Percentiles rank a stretch among this genome's conserved stretches.
phyloP scores from a whole-genome alignment of 1,140 invertebrate genomes.

The Phymastichus coffea region DNA sequence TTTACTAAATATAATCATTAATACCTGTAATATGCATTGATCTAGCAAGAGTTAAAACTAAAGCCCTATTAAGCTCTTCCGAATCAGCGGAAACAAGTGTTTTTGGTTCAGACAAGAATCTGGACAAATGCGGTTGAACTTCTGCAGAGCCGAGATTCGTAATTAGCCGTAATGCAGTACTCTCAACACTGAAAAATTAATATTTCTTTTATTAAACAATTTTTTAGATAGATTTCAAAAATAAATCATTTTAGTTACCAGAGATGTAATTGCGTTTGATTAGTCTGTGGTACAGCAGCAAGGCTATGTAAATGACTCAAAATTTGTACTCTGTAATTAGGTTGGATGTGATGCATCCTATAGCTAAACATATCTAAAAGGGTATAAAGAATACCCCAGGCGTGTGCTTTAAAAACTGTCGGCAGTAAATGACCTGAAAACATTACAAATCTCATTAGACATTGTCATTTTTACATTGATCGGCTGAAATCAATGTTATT shows the following conservation, averaged over 20 bases:
- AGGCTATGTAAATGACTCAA: constrained; percentile 86
- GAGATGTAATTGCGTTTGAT: constrained; percentile 91
- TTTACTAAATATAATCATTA: neutral
- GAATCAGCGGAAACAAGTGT: constrained; percentile 88
- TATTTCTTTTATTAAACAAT: constrained; percentile 9
- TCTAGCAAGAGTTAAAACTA: constrained; percentile 89
- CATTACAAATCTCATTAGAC: constrained; percentile 24
- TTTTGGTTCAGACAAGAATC: constrained; percentile 85
- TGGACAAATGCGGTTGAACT: constrained; percentile 85
- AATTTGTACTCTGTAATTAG: constrained; percentile 90
- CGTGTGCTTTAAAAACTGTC: constrained; percentile 87
- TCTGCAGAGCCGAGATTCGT: constrained; percentile 89
- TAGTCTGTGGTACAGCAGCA: constrained; percentile 86
- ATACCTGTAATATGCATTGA: constrained; percentile 89
- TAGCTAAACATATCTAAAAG: constrained; percentile 96
- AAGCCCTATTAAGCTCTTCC: constrained; percentile 88
- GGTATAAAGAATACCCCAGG: constrained; percentile 93
- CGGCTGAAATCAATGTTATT: constrained; percentile 35
- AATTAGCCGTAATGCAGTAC: constrained; percentile 86
- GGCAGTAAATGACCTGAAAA: constrained; percentile 78
- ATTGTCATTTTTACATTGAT: constrained; percentile 4
- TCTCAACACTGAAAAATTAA: constrained; percentile 75
- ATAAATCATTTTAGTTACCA: too few relatives aligned
- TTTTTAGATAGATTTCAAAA: neutral
- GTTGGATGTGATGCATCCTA: constrained; percentile 92